Evolutionary conservation across 2,888 invertebrate species (phyloP).

Genomic region (Leucozona laternaria): DNA sequence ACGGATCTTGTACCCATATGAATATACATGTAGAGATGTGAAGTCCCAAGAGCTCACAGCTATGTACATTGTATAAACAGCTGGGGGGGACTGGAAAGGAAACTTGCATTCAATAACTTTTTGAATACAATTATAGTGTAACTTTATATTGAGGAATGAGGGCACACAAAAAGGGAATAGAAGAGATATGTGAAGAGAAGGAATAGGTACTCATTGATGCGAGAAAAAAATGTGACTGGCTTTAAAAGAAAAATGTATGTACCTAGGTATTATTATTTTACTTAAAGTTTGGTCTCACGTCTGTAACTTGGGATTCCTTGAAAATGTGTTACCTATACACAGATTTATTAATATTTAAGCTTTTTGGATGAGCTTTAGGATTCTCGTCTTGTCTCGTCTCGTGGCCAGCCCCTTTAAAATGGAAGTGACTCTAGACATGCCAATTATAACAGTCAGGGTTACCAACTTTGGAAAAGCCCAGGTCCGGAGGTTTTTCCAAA

Average conservation of each 20-base stretch:
- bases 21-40: background rate
- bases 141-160: slow-evolving; percentile 31
- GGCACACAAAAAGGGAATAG: slow-evolving; percentile 11
- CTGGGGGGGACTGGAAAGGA: background rate
- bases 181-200: background rate
- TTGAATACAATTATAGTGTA: slow-evolving; percentile 46
- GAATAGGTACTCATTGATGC: background rate
- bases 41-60: slow-evolving; percentile 5
- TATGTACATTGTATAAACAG: slow-evolving; percentile 21
- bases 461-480: no score
- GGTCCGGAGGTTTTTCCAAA: no score
- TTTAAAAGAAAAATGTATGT: background rate
- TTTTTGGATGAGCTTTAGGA: no score
- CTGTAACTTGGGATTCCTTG: background rate
- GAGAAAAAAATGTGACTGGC: background rate
- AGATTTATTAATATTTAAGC: no score
- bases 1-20: slow-evolving; percentile 37
- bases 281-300: background rate
- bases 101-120: slow-evolving; percentile 57
- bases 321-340: no score
- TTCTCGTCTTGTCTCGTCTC: no score
- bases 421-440: no score
- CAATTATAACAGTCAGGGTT: no score
- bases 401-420: no score
- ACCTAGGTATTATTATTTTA: background rate